Evolutionary conservation across 2,888 invertebrate genomes (phyloP), one percentile per base, ranked within the genome.

Genomic region (Geotrupes spiniger): DNA sequence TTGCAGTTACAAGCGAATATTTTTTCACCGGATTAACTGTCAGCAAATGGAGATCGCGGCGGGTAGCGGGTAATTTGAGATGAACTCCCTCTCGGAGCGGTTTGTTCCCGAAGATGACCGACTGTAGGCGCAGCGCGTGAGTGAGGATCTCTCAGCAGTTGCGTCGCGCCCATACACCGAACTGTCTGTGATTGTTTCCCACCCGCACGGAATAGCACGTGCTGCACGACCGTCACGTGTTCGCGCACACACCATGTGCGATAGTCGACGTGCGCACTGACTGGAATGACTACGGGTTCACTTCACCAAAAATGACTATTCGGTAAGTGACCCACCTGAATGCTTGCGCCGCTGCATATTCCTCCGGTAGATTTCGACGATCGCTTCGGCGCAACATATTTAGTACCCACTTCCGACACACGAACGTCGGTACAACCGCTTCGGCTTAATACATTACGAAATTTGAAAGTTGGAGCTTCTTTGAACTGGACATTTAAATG

Each of bases 91-190:
- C 58, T 60, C 59, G 60, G 58, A 56, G 54, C 51, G 39, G 58
- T 62, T 63, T 61, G 61, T 62, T 58, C 54, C 62, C 67, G 67
- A 66, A 67, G 67, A 65, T 63, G 64, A 65, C 67, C 67, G 67
- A 67, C 59, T 65, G 63, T 60, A 60, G 56, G 61, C 59, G 63
- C 63, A 58, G 63, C 63, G 61, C 60, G 57, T 57, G 59, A 61
- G 61, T 57, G 60, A 61, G 63, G 58, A 64, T 63, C 61, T 62
- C 60, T 57, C 61, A 60, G 63, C 68, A 69, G 69, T 70, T 65
- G 64, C 66, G 67, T 65, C 63, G 63, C 65, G 66, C 59, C 63
- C 64, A 62, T 63, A 62, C 47, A 52, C 57, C 62, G 63, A 61
- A 57, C 54, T 62, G 63, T 64, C 63, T 62, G 66, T 63, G 64